These are phyloP conservation scores for Diplosoma virens DNA, from an alignment of 23 tunicate genomes.

Conservation along the genomic window DNA sequence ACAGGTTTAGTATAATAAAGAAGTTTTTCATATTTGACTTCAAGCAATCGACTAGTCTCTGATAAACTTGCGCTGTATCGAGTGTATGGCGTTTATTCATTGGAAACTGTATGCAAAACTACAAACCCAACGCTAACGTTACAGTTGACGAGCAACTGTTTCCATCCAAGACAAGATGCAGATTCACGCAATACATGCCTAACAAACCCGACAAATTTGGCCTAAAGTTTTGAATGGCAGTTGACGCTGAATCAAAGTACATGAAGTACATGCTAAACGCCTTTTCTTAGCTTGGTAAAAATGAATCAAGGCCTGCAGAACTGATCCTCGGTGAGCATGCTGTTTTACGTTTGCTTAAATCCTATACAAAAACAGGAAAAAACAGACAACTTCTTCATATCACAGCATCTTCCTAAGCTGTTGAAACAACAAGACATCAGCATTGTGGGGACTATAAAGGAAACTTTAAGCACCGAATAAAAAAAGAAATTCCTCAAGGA, in stretches of 20 bases:
- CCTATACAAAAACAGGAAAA: not conserved
- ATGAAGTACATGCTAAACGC: not conserved
- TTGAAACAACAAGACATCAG: not conserved
- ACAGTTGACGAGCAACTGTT: not conserved
- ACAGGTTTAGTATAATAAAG: not conserved
- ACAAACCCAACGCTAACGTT: too few species aligned
- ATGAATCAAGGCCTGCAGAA: too few species aligned
- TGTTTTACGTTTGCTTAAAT: too few species aligned
- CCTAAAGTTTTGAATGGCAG: not conserved
- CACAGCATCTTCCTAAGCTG: not conserved
- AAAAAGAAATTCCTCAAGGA: too few species aligned
- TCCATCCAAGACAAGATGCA: not conserved
- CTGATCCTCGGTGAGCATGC: too few species aligned
- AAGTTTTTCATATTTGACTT: not conserved
- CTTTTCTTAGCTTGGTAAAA: too few species aligned
- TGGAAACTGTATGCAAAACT: not conserved
- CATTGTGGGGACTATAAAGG: not conserved
- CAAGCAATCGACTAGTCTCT: not conserved
- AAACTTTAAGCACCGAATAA: not conserved
- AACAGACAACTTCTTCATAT: not conserved
- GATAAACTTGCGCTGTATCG: not conserved
- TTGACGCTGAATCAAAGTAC: not conserved
- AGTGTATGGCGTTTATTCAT: not conserved
- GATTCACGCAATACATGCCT: not conserved
- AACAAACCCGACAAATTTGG: too few species aligned